Base-by-base conservation (phyloP, 2,888 invertebrate genomes). In the Eristalis arbustorum region DNA sequence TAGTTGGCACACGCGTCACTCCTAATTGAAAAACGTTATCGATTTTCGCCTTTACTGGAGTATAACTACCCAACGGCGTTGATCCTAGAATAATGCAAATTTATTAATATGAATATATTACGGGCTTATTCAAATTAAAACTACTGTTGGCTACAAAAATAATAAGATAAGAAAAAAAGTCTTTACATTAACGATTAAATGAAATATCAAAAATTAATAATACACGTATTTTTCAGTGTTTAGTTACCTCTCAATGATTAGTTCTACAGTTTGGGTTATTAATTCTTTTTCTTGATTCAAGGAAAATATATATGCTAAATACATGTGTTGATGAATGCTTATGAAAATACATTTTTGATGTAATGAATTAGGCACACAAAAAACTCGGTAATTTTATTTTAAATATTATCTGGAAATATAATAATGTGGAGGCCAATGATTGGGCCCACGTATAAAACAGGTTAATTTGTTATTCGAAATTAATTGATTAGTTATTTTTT, bases 21-120 rank as follows among this genome's bases (percentile, higher is more conserved):
- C 98, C 98, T 87, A 97, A 94, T 93, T 96, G 96, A 94, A 97
- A 97, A 84, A 95, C 94, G 90, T 93, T 94, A 89, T 94, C 93
- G 89, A 94, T 94, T 89, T 94, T 93, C 74, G 95, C 95, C 94
- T 96, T 96, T 93, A 96, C 95, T 82, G 98, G 97, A 90, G 97
- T 97, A 94, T 97, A 98, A 91, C 95, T 96, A 88, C 96, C 95
- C 92, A 98, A 94, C 90, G 95, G 96, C 89, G 97, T 97, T 75
- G 93, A 93, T 89, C 93, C 93, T 93, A 90, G 63, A 84, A 88
- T 77, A 61, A 73, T 69, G 23, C 25, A 59, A 76, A 73, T 74
- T 63, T 63, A 72, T 72, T 67, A 66, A 42, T 67, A 75, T 37
- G 3, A n/a, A 25, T 49, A 49, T 23, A 68, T 25, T 74, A 56